Evolutionary conservation across 37 sponge, comb jelly and placozoan genomes (phyloP).

Genomic region (Spongia lamella): DNA sequence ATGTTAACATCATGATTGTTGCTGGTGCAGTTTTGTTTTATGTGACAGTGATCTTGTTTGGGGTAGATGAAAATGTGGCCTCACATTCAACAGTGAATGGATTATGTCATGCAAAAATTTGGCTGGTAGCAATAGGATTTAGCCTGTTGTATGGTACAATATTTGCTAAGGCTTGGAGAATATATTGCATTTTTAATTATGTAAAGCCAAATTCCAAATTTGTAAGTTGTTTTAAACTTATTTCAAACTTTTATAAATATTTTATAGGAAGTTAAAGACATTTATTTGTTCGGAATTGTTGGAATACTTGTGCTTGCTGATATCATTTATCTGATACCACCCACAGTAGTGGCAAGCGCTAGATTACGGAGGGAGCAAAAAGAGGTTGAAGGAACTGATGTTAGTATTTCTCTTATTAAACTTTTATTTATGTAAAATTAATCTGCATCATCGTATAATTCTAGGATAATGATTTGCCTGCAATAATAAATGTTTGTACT

Average conservation of each 20-base stretch:
- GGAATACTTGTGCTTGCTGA: conserved; percentile 41
- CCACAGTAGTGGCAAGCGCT: conserved; percentile 45
- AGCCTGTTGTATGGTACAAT: conserved; percentile 14
- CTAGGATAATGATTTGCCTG: conserved; percentile 26
- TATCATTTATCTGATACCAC: conserved; percentile 29
- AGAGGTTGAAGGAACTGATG: no score
- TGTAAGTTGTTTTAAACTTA: background rate
- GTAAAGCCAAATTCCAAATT: background rate
- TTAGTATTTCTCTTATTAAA: no score
- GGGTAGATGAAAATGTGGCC: no score
- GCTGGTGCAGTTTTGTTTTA: no score
- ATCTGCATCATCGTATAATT: background rate
- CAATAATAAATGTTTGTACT: conserved; percentile 20
- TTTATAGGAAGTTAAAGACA: conserved; percentile 50
- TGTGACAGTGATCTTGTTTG: no score
- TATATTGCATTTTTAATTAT: conserved; percentile 11
- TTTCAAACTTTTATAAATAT: no score
- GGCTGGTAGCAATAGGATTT: conserved; percentile 18
- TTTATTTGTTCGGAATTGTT: conserved; percentile 44
- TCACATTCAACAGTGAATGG: no score
- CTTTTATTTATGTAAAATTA: background rate
- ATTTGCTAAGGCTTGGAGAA: conserved; percentile 19
- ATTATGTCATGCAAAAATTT: background rate
- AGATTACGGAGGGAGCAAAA: background rate
- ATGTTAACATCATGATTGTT: no score